Evolutionary conservation across 1,140 invertebrate genomes (phyloP).

Genomic region (Rhynchophorus ferrugineus): DNA sequence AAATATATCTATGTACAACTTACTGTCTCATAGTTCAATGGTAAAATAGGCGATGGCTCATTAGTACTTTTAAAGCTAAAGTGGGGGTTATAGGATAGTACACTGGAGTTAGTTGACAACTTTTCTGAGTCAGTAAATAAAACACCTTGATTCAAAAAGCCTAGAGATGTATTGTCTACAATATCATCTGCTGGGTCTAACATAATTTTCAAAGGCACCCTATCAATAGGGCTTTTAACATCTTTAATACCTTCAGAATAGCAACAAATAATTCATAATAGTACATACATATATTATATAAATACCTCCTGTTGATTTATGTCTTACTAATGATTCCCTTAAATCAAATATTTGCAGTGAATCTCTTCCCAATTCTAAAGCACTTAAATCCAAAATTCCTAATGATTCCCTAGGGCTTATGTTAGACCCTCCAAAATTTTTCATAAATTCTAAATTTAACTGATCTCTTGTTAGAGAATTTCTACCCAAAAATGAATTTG

Average conservation of each 20-base stretch:
- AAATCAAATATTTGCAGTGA: conserved; percentile 4
- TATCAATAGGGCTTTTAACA: too few relatives aligned
- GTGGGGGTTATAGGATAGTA: background rate
- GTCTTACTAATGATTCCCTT: background rate
- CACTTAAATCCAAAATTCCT: background rate
- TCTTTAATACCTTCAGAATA: too few relatives aligned
- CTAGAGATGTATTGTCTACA: background rate
- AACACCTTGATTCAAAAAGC: background rate
- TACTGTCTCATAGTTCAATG: background rate
- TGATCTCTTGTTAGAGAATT: conserved; percentile 5
- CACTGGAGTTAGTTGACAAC: background rate
- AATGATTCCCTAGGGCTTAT: conserved; percentile 1
- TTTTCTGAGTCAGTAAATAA: conserved; percentile 2
- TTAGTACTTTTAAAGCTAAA: background rate
- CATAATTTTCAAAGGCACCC: too few relatives aligned
- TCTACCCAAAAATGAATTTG: background rate
- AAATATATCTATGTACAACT: background rate
- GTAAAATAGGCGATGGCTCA: background rate
- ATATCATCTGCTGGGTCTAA: background rate
- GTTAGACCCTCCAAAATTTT: background rate
- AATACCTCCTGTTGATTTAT: too few relatives aligned
- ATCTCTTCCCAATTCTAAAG: conserved; percentile 5
- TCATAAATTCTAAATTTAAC: background rate
- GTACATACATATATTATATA: too few relatives aligned
- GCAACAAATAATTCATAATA: too few relatives aligned